Evolutionary conservation across 2,797 vertebrate genomes (phyloP).

Genomic region (Masticophis lateralis): DNA sequence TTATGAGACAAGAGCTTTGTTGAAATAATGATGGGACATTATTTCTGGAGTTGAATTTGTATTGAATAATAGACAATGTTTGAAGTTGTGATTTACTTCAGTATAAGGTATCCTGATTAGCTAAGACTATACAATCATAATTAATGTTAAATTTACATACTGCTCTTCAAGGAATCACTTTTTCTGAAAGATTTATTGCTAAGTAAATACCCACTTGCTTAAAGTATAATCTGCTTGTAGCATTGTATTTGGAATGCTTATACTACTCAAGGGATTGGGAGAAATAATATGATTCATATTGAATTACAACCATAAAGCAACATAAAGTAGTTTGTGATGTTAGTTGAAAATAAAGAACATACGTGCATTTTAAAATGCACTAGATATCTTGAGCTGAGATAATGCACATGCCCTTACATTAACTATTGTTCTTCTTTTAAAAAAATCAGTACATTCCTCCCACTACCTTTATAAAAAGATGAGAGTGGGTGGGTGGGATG

Average conservation of each 20-base stretch:
- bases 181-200: not conserved
- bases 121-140: not conserved
- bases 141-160: not conserved
- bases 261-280: not conserved
- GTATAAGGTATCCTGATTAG: not conserved
- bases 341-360: not conserved
- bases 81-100: not conserved
- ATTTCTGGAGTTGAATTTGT: not conserved
- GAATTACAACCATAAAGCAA: not conserved
- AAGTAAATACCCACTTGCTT: not conserved
- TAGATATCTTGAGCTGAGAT: not conserved
- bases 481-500: not conserved
- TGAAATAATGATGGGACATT: too few relatives aligned
- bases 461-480: conserved; percentile 15
- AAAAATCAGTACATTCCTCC: conserved; percentile 1
- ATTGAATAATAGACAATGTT: not conserved
- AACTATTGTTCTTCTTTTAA: not conserved
- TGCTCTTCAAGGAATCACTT: not conserved
- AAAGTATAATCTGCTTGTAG: not conserved
- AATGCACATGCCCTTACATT: not conserved
- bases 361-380: not conserved
- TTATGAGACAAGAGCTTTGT: not conserved
- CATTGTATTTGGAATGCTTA: not conserved
- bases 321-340: not conserved
- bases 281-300: not conserved